Evolutionary conservation across 2,888 invertebrate genomes (phyloP), one percentile per base, ranked within the genome.

Genomic region (Leucoma salicis): DNA sequence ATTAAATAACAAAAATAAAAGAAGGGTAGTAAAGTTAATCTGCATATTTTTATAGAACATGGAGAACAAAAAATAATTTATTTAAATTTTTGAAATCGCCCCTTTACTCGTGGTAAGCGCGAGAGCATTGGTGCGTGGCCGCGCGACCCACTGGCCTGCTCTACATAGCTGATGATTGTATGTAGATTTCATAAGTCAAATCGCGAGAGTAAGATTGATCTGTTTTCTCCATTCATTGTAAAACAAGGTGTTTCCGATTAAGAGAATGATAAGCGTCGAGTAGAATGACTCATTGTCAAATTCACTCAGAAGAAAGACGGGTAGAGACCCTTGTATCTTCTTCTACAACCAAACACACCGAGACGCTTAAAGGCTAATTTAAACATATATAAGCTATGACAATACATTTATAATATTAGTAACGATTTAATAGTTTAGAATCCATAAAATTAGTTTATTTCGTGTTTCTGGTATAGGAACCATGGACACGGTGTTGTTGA

Each of bases 181-280:
- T 87, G 87, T 84, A 86, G 86, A 88, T 88, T 86, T 81, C 79
- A 81, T 84, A 86, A 82, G 78, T 84, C 75, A 83, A 70, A 65
- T 75, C 47, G 60, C 69, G 70, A 69, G 73, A 73, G 69, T 63
- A 59, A 64, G 82, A 82, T 83, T 78, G 72, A 73, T 74, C 66
- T 71, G 79, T 81, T 84, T 85, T 82, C 85, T 82, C 84, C 76
- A 57, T 58, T 69, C 74, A 79, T 84, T 78, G 77, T 78, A 60
- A 61, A 62, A 57, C 62, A 47, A 28, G 33, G 53, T 56, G 54
- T 55, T 48, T 42, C 55, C 55, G 18, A 31, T n/a, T n/a, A n/a
- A n/a, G n/a, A n/a, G n/a, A n/a, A n/a, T n/a, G n/a, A n/a, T n/a
- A n/a, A n/a, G n/a, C n/a, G n/a, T n/a, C n/a, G n/a, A n/a, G n/a